phyloP scores from a whole-genome alignment of 2,797 vertebrate species.

The Jordanella pulchra region DNA sequence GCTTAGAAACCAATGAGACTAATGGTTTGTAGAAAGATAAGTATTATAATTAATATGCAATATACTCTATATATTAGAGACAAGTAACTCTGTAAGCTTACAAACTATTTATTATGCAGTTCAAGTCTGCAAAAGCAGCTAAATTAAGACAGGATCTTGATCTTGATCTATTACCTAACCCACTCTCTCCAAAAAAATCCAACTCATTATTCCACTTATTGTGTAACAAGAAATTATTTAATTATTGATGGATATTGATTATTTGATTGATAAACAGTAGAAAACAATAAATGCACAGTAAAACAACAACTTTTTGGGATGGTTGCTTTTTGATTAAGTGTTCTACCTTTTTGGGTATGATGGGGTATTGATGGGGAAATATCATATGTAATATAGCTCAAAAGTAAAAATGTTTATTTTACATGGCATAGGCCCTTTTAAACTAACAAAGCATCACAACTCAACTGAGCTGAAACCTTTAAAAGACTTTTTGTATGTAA shows the following conservation, averaged over 20 bases:
- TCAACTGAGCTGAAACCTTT: neutral
- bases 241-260: neutral
- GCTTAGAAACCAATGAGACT: slow-evolving; percentile 45
- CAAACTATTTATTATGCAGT: slow-evolving; percentile 24
- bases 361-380: too few species aligned
- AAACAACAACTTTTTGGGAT: neutral
- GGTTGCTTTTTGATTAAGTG: neutral
- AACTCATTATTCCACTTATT: neutral
- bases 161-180: slow-evolving; percentile 7
- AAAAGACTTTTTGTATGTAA: neutral
- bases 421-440: too few species aligned
- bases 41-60: slow-evolving; percentile 63
- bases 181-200: neutral
- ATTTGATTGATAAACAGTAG: neutral
- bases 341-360: too few species aligned
- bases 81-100: slow-evolving; percentile 42
- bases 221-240: too few species aligned
- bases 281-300: neutral
- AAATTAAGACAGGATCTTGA: slow-evolving; percentile 38
- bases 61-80: slow-evolving; percentile 42
- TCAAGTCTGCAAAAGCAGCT: slow-evolving; percentile 34
- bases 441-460: neutral
- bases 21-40: slow-evolving; percentile 41
- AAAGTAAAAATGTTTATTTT: too few species aligned
- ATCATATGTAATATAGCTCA: too few species aligned